Percentiles rank a stretch among this genome's conserved stretches.
These are phyloP conservation scores for Aphidius ervi DNA, from an alignment of 1,140 invertebrate species.

Conservation along the genomic window DNA sequence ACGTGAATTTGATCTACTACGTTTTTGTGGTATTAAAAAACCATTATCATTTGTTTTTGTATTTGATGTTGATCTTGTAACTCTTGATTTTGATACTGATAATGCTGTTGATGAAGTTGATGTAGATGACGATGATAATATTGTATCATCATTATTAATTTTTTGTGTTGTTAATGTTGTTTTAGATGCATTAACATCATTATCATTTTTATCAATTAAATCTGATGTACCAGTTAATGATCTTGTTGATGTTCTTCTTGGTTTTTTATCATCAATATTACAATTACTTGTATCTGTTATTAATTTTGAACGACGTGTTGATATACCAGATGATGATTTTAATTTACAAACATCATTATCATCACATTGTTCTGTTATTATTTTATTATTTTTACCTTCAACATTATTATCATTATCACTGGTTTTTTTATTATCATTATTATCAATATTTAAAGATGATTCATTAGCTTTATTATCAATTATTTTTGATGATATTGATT, in stretches of 20 bases:
- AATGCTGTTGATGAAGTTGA: no score
- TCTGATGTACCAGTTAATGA: constrained; percentile 1
- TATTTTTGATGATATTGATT: background rate
- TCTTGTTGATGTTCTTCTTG: background rate
- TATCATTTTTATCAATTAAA: background rate
- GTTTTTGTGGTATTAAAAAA: constrained; percentile 22
- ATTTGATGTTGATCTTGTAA: constrained; percentile 1
- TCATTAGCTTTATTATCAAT: constrained; percentile 5
- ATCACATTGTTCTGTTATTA: constrained; percentile 12
- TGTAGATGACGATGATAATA: no score
- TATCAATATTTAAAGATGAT: background rate
- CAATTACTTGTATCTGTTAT: no score
- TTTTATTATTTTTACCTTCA: background rate
- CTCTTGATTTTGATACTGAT: background rate
- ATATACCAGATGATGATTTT: background rate
- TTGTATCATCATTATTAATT: no score
- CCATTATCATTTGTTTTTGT: constrained; percentile 21
- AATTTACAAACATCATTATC: constrained; percentile 6
- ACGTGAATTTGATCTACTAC: background rate
- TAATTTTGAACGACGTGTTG: no score
- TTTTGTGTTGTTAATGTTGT: background rate
- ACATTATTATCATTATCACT: constrained; percentile 3
- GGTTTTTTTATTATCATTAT: constrained; percentile 9
- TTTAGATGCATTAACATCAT: constrained; percentile 1
- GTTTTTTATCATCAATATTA: constrained; percentile 1